A percentile compares a stretch with the other conserved stretches of the same genome.
These are phyloP conservation scores for Melanotaenia duboulayi DNA, from an alignment of 2,113 vertebrate species.

Conservation along the genomic window DNA sequence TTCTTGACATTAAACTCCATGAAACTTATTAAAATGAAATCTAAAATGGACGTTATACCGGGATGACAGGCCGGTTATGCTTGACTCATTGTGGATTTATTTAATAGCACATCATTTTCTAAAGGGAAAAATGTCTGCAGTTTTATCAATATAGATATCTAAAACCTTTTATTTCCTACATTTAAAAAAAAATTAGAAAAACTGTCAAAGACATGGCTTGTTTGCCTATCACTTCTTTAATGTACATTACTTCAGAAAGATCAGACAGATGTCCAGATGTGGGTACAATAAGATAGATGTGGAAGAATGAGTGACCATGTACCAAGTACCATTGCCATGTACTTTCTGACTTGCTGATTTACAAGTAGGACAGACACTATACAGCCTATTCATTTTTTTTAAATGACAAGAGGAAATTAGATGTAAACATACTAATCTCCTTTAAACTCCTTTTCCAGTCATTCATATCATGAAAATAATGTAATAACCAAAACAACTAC, in stretches of 20 bases:
- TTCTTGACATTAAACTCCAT: conserved; percentile 41
- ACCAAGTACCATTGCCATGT: too few relatives aligned
- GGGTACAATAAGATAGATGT: conserved; percentile 17
- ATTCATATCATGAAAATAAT: too few relatives aligned
- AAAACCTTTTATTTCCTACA: conserved; percentile 6
- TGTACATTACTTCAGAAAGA: conserved; percentile 1
- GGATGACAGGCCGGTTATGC: conserved; percentile 54
- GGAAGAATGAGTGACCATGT: conserved; percentile 14
- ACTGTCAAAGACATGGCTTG: conserved; percentile 5
- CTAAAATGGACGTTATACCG: conserved; percentile 43
- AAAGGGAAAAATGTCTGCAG: conserved; percentile 17
- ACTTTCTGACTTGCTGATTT: too few relatives aligned
- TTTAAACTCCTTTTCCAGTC: too few relatives aligned
- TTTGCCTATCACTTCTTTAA: conserved; percentile 23
- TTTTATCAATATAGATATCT: conserved; percentile 28
- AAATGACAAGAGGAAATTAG: too few relatives aligned
- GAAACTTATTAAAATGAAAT: conserved; percentile 51
- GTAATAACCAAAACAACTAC: too few relatives aligned
- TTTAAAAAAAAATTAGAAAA: conserved; percentile 3
- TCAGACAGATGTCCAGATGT: conserved; percentile 20
- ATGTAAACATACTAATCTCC: too few relatives aligned
- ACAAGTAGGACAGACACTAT: too few relatives aligned
- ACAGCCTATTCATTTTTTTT: too few relatives aligned
- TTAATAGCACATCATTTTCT: conserved; percentile 47
- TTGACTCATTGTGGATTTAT: conserved; percentile 57